Base-by-base conservation (phyloP, 1,140 invertebrate genomes). In the Sipha flava region DNA sequence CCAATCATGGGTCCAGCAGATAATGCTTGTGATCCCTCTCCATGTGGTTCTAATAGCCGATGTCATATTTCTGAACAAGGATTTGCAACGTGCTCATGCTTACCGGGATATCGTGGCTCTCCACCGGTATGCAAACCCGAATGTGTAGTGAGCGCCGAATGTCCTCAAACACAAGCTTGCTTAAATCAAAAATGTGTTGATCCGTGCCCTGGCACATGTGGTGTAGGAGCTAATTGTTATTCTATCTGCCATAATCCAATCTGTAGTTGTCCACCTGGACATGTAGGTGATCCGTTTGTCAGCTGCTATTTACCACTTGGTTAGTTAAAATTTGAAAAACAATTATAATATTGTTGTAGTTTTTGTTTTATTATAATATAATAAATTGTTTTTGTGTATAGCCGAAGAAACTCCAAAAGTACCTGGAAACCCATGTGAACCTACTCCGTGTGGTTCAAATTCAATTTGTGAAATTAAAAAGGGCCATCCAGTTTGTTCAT, bases 241-340 rank as follows among this genome's bases (percentile, higher is more conserved):
- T 91, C 92, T 1, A 88, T 93, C 31, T 94, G 94, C 84, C 93
- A 94, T 83, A 93, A 94, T 85, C 93, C 93, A 3, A 90, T 94
- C 80, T 94, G 93, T 83, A 91, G 88, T 57, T 95, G 93, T 85
- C 88, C 91, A 31, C 85, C 87, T n/a, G 90, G 90, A 47, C 88
- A 90, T 84, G 88, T 89, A 81, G 94, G 94, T 29, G 92, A 95
- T 90, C 93, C 94, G 40, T 94, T 94, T 83, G 87, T 90, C 21
- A 89, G 88, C 57, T 95, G 94, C 83, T 87, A 88, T 68, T 84
- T 84, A 52, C 86, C 88, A 31, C 84, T 87, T 43, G 85, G 83
- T 83, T 81, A 82, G 82, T 49, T 59, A n/a, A 0, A 23, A 23
- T 43, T 80, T 49, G n/a, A n/a, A n/a, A 0, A 37, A 54, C 26